Conservation (phyloP, 53 echinoderm and acorn worm species). For the Zoroaster sp. region DNA sequence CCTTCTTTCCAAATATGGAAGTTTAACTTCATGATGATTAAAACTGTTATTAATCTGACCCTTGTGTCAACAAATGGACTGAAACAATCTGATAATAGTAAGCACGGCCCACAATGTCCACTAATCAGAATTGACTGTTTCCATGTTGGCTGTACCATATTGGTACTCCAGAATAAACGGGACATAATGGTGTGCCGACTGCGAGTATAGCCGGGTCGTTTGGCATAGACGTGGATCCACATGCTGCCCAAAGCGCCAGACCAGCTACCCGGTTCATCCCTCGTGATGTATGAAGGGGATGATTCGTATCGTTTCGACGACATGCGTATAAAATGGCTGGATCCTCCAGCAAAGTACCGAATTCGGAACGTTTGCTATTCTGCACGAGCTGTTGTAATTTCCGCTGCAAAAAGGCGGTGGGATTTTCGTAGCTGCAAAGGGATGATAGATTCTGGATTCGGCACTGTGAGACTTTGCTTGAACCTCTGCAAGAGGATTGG, state of each 20-base stretch:
- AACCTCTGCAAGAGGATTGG: background rate
- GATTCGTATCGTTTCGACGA: background rate
- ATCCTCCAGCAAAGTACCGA: background rate
- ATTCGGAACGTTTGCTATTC: background rate
- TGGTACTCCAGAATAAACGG: background rate
- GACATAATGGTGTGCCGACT: background rate
- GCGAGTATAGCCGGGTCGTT: conserved; percentile 17
- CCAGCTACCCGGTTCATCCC: background rate
- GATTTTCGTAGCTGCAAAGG: background rate
- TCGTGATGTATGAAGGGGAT: background rate
- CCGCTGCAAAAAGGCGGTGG: background rate
- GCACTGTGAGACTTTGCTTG: background rate
- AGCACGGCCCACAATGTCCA: too few relatives aligned
- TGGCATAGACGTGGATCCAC: background rate
- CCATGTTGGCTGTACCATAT: too few relatives aligned
- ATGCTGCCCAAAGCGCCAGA: background rate
- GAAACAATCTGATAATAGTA: too few relatives aligned
- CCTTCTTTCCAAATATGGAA: too few relatives aligned
- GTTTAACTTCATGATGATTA: too few relatives aligned
- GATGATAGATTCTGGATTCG: background rate
- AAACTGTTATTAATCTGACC: too few relatives aligned
- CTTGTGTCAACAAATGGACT: too few relatives aligned
- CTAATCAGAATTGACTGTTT: too few relatives aligned
- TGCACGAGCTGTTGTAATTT: background rate
- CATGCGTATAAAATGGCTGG: conserved; percentile 16